Evolutionary conservation across 2,113 vertebrate genomes (phyloP).

Genomic region (Cavia porcellus): DNA sequence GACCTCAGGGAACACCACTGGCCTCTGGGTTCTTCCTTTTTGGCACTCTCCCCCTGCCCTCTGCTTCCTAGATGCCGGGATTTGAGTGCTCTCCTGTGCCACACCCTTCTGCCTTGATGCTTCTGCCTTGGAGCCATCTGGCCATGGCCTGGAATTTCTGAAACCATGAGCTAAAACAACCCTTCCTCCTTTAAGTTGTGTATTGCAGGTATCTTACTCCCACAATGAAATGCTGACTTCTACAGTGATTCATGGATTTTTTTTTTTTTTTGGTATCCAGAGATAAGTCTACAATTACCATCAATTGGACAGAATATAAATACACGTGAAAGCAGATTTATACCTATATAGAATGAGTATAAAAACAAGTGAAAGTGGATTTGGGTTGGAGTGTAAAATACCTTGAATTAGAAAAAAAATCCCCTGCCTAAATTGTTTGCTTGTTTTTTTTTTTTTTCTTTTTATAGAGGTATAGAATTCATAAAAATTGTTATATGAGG

Average conservation of each 20-base stretch:
- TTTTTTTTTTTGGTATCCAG: not conserved
- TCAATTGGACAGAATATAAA: not conserved
- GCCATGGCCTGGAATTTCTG: not conserved
- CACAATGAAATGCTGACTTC: not conserved
- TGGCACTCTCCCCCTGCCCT: not conserved
- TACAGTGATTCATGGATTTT: not conserved
- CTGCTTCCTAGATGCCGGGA: not conserved
- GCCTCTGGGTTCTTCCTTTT: not conserved
- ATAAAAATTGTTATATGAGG: not conserved
- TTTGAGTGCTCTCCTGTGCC: not conserved
- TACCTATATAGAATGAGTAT: not conserved
- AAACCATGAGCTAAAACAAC: not conserved
- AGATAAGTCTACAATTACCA: not conserved
- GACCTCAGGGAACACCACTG: not conserved
- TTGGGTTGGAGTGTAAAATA: not conserved
- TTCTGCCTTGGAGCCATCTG: not conserved
- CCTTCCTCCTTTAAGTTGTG: not conserved
- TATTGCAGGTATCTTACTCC: not conserved
- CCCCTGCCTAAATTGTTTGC: not conserved
- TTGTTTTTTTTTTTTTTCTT: not conserved
- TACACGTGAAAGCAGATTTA: not conserved
- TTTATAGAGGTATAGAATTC: conserved; percentile 43
- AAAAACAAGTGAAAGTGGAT: not conserved
- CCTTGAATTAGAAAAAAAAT: not conserved
- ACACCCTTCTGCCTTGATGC: not conserved